A percentile compares a stretch with the other conserved stretches of the same genome.
phyloP scores from a whole-genome alignment of 92 coral and sea anemone species.

The Parazoanthus swiftii region DNA sequence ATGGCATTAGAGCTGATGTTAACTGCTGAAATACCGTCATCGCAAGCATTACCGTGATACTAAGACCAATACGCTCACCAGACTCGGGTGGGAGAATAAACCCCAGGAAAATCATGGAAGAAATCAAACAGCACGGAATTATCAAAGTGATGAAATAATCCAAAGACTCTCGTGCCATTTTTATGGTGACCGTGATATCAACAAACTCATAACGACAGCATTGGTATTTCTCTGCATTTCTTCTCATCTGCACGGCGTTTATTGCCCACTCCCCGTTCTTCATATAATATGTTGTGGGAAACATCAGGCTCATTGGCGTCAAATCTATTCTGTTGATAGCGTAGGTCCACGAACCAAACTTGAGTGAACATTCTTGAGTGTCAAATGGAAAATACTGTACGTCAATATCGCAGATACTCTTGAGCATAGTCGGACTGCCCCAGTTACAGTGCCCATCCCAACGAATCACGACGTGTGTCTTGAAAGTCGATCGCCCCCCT shows the following conservation, averaged over 20 bases:
- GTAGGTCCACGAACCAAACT: constrained; percentile 84
- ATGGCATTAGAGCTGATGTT: constrained; percentile 93
- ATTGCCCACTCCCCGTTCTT: constrained; percentile 89
- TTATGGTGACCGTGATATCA: constrained; percentile 76
- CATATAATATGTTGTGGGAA: constrained; percentile 61
- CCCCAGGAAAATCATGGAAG: constrained; percentile 94
- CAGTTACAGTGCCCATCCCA: constrained; percentile 65
- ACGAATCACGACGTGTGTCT: constrained; percentile 52
- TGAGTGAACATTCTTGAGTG: constrained; percentile 72
- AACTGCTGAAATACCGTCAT: constrained; percentile 98
- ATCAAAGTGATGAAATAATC: constrained; percentile 88
- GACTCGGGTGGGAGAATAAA: constrained; percentile 92
- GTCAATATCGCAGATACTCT: constrained; percentile 69
- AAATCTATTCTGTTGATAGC: constrained; percentile 58
- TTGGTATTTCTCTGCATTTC: constrained; percentile 54
- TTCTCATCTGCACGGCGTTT: constrained; percentile 46
- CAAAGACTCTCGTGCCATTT: constrained; percentile 68
- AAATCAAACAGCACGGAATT: constrained; percentile 91
- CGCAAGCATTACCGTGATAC: constrained; percentile 92
- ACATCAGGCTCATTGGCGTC: constrained; percentile 50
- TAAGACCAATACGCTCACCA: constrained; percentile 93
- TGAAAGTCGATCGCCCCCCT: constrained; percentile 72
- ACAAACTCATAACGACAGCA: constrained; percentile 59
- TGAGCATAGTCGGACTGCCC: constrained; percentile 79
- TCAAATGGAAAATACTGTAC: constrained; percentile 85